These are phyloP conservation scores for Acipenser ruthenus DNA, from an alignment of 2,797 vertebrate species.

Conservation along the genomic window DNA sequence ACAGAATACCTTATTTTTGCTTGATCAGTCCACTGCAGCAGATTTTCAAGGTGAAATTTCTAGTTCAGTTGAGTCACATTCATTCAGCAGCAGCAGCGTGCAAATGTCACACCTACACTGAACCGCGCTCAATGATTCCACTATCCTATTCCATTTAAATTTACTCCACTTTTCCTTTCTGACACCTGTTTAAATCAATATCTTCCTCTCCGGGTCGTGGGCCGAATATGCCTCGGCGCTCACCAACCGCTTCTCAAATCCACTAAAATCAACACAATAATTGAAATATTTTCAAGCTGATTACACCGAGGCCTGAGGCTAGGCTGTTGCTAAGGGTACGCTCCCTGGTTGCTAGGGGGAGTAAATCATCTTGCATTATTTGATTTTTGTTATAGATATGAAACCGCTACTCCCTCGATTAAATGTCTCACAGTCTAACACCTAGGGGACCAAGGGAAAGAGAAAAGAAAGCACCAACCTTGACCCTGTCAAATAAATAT, in stretches of 20 bases:
- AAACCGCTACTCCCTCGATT: conserved; percentile 99
- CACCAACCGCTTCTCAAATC: conserved; percentile 98
- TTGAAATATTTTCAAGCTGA: conserved; percentile 99
- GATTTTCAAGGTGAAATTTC: conserved; percentile 95
- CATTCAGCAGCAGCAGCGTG: conserved; percentile 83
- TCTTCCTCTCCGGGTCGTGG: conserved; percentile 98
- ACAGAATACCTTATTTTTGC: conserved; percentile 48
- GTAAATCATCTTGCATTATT: conserved; percentile 99
- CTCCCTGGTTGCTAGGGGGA: conserved; percentile 99
- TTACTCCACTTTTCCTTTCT: conserved; percentile 96
- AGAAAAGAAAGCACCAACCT: conserved; percentile 85
- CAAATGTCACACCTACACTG: conserved; percentile 91
- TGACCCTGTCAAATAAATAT: conserved; percentile 99
- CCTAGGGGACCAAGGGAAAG: conserved; percentile 91
- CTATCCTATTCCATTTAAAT: conserved; percentile 99
- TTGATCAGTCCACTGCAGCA: conserved; percentile 73
- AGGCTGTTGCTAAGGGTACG: conserved; percentile 99
- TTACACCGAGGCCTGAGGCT: conserved; percentile 97
- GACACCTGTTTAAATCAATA: conserved; percentile 99
- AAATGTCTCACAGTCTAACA: conserved; percentile 99
- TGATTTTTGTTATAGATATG: conserved; percentile 99
- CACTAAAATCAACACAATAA: conserved; percentile 99
- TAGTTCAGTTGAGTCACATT: conserved; percentile 87
- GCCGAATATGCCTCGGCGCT: conserved; percentile 92
- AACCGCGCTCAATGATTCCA: conserved; percentile 77